A percentile compares a stretch with the other conserved stretches of the same genome.
These are phyloP conservation scores for Drosophila maculinotata DNA, from an alignment of 2,888 invertebrate genomes.

Conservation along the genomic window DNA sequence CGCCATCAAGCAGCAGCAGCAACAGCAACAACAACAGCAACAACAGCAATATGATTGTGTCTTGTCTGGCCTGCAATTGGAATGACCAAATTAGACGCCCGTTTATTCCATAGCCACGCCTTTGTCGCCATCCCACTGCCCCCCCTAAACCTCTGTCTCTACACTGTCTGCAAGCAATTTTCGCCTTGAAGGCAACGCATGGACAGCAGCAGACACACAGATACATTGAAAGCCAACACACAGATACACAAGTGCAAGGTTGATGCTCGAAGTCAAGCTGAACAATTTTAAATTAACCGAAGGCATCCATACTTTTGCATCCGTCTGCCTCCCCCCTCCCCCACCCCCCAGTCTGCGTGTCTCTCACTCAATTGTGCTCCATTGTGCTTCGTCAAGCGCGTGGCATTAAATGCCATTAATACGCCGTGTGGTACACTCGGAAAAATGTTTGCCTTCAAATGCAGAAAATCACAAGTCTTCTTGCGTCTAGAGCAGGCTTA, in stretches of 20 bases:
- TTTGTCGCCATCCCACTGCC: not conserved
- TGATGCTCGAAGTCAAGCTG: slow-evolving; percentile 14
- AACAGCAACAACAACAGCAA: slow-evolving; percentile 15
- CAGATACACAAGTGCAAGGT: slow-evolving; percentile 1
- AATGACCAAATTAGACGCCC: slow-evolving; percentile 69
- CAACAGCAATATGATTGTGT: slow-evolving; percentile 51
- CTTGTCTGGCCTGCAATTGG: slow-evolving; percentile 71
- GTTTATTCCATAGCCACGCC: slow-evolving; percentile 36
- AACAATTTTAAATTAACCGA: slow-evolving; percentile 54
- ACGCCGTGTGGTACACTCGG: slow-evolving; percentile 40
- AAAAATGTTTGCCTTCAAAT: too few species aligned
- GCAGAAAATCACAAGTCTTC: too few species aligned
- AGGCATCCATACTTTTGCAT: slow-evolving; percentile 20
- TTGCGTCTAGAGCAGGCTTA: too few species aligned
- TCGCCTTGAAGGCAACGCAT: slow-evolving; percentile 40
- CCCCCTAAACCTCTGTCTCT: not conserved
- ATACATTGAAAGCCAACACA: not conserved
- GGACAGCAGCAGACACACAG: slow-evolving; percentile 29
- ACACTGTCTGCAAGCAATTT: slow-evolving; percentile 51
- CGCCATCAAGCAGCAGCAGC: slow-evolving; percentile 47
- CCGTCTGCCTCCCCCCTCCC: slow-evolving; percentile 1
- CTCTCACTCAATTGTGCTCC: slow-evolving; percentile 1
- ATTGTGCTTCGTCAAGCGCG: slow-evolving; percentile 46
- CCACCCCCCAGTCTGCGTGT: not conserved
- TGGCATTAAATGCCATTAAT: slow-evolving; percentile 73